Base-by-base conservation (phyloP, 2,797 vertebrate species). In the Enteromius thamalakanensis region DNA sequence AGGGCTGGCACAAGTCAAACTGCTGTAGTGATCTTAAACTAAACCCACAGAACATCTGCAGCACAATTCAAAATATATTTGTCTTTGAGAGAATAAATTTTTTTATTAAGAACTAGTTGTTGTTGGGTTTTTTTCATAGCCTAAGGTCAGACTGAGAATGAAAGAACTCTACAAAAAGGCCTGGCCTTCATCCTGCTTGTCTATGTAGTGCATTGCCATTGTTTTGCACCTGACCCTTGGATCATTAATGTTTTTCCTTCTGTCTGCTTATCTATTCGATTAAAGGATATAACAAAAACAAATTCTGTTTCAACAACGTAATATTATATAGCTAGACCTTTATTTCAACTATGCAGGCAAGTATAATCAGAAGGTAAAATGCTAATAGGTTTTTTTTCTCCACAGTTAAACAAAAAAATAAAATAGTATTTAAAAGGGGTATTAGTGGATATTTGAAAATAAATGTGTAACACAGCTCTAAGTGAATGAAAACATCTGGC, bases 11-110 rank as follows among this genome's bases (percentile, higher is more conserved):
- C 40, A 69, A 53, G 40, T 62, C 26, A 80, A 80, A 60, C 51
- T 32, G 37, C 32, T 42, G 34, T 58, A 37, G 49, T 42, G 65
- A 72, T 60, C n/a, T 51, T 15, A 49, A n/a, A 17, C 23, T 21
- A 76, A 76, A 82, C 29, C 58, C 80, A 82, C 60, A 67, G 62
- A 55, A 76, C 58, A 53, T 67, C 62, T 76, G 71, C 15, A 58
- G 72, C 26, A 58, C 32, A 34, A 34, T 67, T 47, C 68, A 14
- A 49, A 68, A 58, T 76, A 76, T 29, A 3, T 19, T 58, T 42
- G 53, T 75, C 60, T 53, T 67, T 53, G 42, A 40, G 10, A 60
- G 1, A 58, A 49, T 32, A 0, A 0, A 3, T 64, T 77, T 64
- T 64, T 64, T 6, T 47, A 62, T 71, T 15, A 49, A 53, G 32